Evolutionary conservation across 2,888 invertebrate genomes (phyloP), one percentile per base, ranked within the genome.

Genomic region (Phyllotreta striolata): DNA sequence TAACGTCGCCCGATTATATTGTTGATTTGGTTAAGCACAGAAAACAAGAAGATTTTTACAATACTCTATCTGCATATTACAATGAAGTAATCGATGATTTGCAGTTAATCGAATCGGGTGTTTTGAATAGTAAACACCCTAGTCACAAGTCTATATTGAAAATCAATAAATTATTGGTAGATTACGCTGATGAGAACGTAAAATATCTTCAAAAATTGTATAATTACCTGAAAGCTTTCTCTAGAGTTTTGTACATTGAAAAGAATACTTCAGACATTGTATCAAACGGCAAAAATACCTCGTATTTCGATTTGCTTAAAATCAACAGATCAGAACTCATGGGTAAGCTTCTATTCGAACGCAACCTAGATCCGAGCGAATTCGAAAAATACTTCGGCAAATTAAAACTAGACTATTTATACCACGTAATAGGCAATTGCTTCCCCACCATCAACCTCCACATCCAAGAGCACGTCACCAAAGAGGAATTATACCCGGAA

Each of bases 401-500:
- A 70, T 78, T 92, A 12, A 89, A 90, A 76, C 85, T 92, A 1
- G 91, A 92, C 83, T 83, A 91, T 57, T 86, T 90, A 54, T 90
- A 91, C 71, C 89, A 90, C 70, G 85, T 92, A 8, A 86, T 90
- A 2, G 80, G 89, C 2, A 91, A 89, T 78, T 89, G 89, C 74
- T 91, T 91, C 70, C 91, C 91, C 0, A 87, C 85, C 6, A 84
- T 89, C 24, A 82, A 85, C 24, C 78, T 86, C 61, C 82, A 82
- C 4, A 78, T 81, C 0, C 69, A 76, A n/a, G 77, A 77, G 70
- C 84, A 84, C 70, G 83, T 85, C 69, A 78, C 84, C 67, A 83
- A 85, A 69, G 73, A 85, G 9, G 85, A 85, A 64, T 82, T 84
- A 4, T 78, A 77, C 69, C 77, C 75, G n/a, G 77, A 78, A 57